Percentiles rank a stretch among this genome's conserved stretches.
Conservation (phyloP, 2,888 invertebrate genomes). For the Microctonus brassicae region DNA sequence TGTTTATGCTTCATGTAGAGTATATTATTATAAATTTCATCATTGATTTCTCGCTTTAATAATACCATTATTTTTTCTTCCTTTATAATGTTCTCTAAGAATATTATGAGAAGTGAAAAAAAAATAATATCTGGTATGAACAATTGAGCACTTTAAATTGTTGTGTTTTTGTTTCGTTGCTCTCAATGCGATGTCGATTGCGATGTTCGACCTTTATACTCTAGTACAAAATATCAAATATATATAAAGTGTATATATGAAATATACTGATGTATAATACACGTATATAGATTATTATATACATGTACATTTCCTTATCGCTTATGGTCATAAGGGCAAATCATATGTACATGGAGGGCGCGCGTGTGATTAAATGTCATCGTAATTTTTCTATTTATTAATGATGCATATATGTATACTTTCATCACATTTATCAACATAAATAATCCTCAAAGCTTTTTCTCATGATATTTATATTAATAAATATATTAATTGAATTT, state of each 20-base stretch:
- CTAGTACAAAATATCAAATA: constrained; percentile 21
- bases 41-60: not conserved
- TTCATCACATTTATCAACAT: not conserved
- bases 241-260: not conserved
- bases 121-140: not conserved
- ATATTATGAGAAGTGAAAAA: no score
- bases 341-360: not conserved
- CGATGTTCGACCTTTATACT: constrained; percentile 22
- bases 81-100: not conserved
- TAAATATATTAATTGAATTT: no score
- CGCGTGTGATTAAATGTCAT: constrained; percentile 13
- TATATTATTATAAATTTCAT: not conserved
- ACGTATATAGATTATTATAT: constrained; percentile 8
- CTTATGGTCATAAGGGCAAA: constrained; percentile 27
- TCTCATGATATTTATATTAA: not conserved
- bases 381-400: not conserved
- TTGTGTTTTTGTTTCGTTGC: not conserved
- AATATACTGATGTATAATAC: not conserved
- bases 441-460: no score
- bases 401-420: no score
- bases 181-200: not conserved
- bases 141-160: not conserved
- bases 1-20: not conserved
- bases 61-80: not conserved
- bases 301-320: constrained; percentile 30